Percentiles rank a stretch among this genome's conserved stretches.
Evolutionary conservation across 2,113 vertebrate species (phyloP).

Genomic region (Sterrhoptilus dennistouni): DNA sequence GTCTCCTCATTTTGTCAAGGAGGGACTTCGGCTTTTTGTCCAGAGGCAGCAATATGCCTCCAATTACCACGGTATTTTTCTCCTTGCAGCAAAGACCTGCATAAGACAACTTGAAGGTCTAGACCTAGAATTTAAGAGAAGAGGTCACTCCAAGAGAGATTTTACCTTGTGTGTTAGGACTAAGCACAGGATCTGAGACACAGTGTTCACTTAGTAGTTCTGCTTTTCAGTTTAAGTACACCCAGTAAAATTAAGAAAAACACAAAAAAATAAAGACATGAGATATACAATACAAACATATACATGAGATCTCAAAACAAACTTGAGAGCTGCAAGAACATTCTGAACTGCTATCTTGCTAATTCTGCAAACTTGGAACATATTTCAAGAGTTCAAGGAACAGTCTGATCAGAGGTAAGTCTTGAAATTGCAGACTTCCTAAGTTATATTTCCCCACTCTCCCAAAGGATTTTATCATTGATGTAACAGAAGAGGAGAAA

Average conservation of each 20-base stretch:
- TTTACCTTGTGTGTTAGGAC: not conserved
- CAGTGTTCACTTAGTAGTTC: not conserved
- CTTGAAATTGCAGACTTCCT: not conserved
- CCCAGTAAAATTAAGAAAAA: not conserved
- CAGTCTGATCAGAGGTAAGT: not conserved
- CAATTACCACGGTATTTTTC: not conserved
- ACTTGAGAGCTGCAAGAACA: not conserved
- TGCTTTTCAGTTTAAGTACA: not conserved
- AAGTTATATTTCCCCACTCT: not conserved
- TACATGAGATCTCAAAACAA: not conserved
- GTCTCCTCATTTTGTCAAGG: not conserved
- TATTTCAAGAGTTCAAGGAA: not conserved
- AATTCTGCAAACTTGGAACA: not conserved
- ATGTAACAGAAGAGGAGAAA: not conserved
- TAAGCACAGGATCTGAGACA: not conserved
- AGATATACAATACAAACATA: not conserved
- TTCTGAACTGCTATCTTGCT: not conserved
- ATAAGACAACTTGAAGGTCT: not conserved
- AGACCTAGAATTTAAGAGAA: not conserved
- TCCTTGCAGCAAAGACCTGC: not conserved
- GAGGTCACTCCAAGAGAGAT: not conserved
- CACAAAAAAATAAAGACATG: not conserved
- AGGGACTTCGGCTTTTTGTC: not conserved
- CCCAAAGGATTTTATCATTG: not conserved
- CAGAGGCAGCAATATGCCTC: not conserved